A percentile compares a stretch with the other conserved stretches of the same genome.
Evolutionary conservation across 2,888 invertebrate genomes (phyloP).

Genomic region (Halocaridina rubra): DNA sequence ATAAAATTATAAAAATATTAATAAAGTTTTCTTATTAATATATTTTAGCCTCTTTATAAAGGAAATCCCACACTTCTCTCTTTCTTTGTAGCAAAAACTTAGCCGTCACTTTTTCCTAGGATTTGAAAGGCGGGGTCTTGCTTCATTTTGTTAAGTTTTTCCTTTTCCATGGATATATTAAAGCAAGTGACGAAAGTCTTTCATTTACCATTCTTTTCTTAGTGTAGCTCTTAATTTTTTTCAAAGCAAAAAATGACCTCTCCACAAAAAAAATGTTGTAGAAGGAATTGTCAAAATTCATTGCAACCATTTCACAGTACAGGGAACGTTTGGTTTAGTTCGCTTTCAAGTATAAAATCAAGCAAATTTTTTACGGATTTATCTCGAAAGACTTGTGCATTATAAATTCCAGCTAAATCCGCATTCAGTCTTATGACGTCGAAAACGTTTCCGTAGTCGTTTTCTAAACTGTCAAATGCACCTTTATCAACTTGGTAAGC

Average conservation of each 20-base stretch:
- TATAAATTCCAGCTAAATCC: constrained; percentile 26
- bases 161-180: too few species aligned
- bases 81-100: not conserved
- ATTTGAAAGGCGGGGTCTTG: not conserved
- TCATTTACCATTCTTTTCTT: constrained; percentile 23
- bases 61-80: not conserved
- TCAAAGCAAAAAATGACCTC: constrained; percentile 16
- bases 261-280: not conserved
- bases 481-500: constrained; percentile 2
- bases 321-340: not conserved
- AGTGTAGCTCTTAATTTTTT: constrained; percentile 11
- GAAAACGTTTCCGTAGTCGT: not conserved
- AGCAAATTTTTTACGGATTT: not conserved
- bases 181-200: not conserved
- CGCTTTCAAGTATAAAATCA: constrained; percentile 16
- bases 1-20: not conserved
- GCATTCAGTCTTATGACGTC: constrained; percentile 11
- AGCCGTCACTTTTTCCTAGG: not conserved
- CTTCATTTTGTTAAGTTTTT: not conserved
- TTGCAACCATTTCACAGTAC: not conserved
- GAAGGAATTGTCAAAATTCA: not conserved
- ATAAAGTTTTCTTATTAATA: not conserved
- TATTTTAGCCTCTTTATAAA: not conserved
- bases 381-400: not conserved
- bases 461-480: not conserved